These are phyloP conservation scores for Hemicrepidius hirtus DNA, from an alignment of 2,888 invertebrate species.

Conservation along the genomic window DNA sequence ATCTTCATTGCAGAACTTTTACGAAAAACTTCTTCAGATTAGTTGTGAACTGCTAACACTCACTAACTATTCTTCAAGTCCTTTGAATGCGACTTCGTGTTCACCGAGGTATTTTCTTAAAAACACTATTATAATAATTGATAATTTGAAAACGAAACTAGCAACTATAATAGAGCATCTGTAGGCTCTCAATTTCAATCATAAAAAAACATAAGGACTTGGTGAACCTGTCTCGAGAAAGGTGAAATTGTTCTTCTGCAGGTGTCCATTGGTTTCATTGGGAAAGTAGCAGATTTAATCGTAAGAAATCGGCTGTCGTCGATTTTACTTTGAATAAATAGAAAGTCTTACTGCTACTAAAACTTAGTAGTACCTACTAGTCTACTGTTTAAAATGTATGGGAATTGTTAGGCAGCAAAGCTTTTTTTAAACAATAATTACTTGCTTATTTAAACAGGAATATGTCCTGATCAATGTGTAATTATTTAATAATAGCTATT, in stretches of 20 bases:
- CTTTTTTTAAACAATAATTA: not conserved
- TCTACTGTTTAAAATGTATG: not conserved
- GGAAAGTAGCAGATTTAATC: conserved; percentile 42
- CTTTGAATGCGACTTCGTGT: too few species aligned
- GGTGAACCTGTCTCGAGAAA: conserved; percentile 40
- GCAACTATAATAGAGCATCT: not conserved
- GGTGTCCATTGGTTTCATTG: conserved; percentile 38
- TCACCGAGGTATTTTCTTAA: too few species aligned
- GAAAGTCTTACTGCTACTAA: conserved; percentile 24
- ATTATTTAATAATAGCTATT: too few species aligned
- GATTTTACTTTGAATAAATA: conserved; percentile 30
- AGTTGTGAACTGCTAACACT: too few species aligned
- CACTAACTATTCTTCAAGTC: too few species aligned
- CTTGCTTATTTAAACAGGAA: too few species aligned
- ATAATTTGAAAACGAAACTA: not conserved
- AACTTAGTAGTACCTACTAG: too few species aligned
- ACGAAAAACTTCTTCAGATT: too few species aligned
- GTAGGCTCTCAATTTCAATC: not conserved
- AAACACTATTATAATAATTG: not conserved
- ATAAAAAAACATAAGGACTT: not conserved
- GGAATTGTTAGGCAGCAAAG: not conserved
- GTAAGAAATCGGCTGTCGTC: conserved; percentile 32
- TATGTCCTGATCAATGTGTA: too few species aligned
- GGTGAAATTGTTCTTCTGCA: conserved; percentile 56
- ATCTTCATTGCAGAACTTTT: too few species aligned